Conservation (phyloP, 2,797 vertebrate species). For the Vultur gryphus region DNA sequence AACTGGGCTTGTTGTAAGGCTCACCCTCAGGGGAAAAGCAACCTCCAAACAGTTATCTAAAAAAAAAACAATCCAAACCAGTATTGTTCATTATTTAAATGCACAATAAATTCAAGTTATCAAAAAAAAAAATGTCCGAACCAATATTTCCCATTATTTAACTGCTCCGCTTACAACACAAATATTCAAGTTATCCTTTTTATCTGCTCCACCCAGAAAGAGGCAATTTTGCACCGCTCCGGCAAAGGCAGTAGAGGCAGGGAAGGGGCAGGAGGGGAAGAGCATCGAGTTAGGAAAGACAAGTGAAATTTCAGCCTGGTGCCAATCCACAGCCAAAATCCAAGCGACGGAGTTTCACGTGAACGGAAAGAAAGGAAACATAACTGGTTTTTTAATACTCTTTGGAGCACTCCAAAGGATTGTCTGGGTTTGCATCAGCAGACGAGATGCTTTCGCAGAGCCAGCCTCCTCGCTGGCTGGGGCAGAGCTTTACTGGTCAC, state of each 20-base stretch:
- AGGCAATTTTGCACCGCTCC: background rate
- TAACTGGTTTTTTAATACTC: background rate
- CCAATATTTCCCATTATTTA: background rate
- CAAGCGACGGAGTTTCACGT: fast-evolving
- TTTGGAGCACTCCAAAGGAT: background rate
- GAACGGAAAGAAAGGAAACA: fast-evolving
- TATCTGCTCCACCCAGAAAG: background rate
- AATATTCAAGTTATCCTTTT: background rate
- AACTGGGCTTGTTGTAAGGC: background rate
- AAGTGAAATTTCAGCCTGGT: background rate
- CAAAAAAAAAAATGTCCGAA: background rate
- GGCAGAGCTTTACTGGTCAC: background rate
- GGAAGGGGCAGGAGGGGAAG: background rate
- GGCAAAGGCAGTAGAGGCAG: background rate
- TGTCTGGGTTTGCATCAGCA: background rate
- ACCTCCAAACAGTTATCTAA: background rate
- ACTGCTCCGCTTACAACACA: background rate
- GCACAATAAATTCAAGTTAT: background rate
- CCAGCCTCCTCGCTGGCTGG: background rate
- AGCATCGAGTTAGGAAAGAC: too few species aligned
- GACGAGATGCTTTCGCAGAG: background rate
- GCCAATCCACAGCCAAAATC: background rate
- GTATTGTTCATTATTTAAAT: background rate
- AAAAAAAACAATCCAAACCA: too few species aligned
- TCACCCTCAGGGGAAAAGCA: background rate